phyloP scores from a whole-genome alignment of 2,797 vertebrate species.

The Chelon labrosus region DNA sequence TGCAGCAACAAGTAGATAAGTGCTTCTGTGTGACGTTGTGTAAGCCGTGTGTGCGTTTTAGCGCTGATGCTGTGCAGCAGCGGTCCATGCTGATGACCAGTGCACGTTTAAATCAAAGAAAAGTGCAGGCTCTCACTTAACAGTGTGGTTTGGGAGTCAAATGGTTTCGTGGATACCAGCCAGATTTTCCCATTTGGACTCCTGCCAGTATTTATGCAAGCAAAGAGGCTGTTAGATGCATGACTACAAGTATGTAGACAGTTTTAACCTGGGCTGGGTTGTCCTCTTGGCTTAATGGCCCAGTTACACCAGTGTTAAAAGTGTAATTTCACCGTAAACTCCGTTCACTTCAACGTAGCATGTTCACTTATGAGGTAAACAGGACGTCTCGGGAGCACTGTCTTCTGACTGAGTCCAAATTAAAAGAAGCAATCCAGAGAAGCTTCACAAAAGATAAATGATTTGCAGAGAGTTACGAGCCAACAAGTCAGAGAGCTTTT shows the following conservation, averaged over 20 bases:
- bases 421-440: not conserved
- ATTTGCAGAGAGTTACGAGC: not conserved
- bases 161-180: constrained; percentile 73
- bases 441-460: not conserved
- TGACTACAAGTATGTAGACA: constrained; percentile 43
- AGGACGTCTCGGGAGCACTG: too few relatives aligned
- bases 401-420: not conserved
- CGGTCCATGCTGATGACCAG: constrained; percentile 19
- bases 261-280: constrained; percentile 47
- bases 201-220: constrained; percentile 73
- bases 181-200: constrained; percentile 69
- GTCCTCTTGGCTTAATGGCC: constrained; percentile 4
- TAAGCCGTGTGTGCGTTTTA: constrained; percentile 22
- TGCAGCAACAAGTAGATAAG: constrained; percentile 56
- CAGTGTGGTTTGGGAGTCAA: constrained; percentile 74
- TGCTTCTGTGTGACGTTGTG: constrained; percentile 47
- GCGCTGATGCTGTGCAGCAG: constrained; percentile 32
- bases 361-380: not conserved
- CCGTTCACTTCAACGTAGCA: too few relatives aligned
- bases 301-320: constrained; percentile 1
- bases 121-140: constrained; percentile 71
- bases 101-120: constrained; percentile 63
- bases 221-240: constrained; percentile 64
- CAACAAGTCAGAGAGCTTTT: too few relatives aligned
- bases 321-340: not conserved